A percentile compares a stretch with the other conserved stretches of the same genome.
Evolutionary conservation across 1,140 invertebrate species (phyloP).

Genomic region (Drosophila teissieri): DNA sequence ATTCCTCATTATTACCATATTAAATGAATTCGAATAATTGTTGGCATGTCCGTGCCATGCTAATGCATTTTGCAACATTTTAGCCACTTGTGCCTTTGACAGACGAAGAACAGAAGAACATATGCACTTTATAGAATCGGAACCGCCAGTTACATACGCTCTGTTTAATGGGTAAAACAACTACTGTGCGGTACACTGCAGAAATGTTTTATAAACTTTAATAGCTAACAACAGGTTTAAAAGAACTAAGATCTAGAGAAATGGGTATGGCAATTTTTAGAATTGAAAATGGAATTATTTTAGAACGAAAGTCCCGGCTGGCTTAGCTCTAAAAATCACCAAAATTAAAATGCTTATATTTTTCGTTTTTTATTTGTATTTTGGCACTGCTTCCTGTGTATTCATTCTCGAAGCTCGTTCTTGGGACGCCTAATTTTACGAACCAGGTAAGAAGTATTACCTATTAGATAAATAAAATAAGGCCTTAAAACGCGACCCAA

Average conservation of each 20-base stretch:
- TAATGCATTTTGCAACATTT: no score
- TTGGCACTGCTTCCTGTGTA: slow-evolving; percentile 8
- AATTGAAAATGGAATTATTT: no score
- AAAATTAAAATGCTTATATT: slow-evolving; percentile 27
- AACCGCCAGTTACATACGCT: no score
- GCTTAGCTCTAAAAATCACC: neutral
- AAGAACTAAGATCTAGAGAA: neutral
- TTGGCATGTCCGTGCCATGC: no score
- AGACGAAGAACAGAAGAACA: no score
- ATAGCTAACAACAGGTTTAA: neutral
- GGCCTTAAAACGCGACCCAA: neutral
- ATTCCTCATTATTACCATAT: no score
- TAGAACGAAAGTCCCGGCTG: neutral
- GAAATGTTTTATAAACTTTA: neutral
- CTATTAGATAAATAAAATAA: no score
- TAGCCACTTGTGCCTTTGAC: no score
- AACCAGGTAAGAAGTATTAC: neutral
- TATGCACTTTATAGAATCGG: no score
- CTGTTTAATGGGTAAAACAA: neutral
- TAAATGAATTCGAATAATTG: no score
- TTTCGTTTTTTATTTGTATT: slow-evolving; percentile 22
- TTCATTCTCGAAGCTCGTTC: slow-evolving; percentile 13
- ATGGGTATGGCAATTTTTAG: no score
- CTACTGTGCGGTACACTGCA: neutral
- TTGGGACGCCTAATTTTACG: slow-evolving; percentile 5